These are phyloP conservation scores for Rhynchomys soricoides DNA, from an alignment of 2,113 vertebrate species.

Conservation along the genomic window DNA sequence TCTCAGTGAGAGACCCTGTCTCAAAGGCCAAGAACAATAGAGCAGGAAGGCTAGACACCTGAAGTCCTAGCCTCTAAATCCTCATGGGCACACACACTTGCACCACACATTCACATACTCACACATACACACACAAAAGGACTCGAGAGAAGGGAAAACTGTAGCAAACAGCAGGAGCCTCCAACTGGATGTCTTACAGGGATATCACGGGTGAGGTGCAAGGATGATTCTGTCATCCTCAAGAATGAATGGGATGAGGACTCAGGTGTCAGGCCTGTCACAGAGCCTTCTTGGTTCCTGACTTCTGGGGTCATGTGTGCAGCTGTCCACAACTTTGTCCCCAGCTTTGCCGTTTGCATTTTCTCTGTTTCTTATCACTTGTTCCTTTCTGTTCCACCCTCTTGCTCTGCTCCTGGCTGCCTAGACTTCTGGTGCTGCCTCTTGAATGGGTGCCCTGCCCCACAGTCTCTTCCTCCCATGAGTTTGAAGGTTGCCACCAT, in stretches of 20 bases:
- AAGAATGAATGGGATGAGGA: no score
- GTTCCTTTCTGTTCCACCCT: not conserved
- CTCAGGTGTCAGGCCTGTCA: not conserved
- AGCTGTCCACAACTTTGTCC: not conserved
- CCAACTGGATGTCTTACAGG: not conserved
- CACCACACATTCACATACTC: not conserved
- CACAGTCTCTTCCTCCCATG: not conserved
- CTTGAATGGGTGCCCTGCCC: not conserved
- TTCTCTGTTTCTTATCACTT: not conserved
- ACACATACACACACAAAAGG: no score
- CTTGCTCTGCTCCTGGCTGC: not conserved
- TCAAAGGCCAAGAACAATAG: not conserved
- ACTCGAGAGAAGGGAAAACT: constrained; percentile 1
- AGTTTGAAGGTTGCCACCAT: no score
- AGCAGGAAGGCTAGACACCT: not conserved
- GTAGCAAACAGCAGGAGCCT: not conserved
- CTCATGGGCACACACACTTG: not conserved
- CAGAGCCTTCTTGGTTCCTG: not conserved
- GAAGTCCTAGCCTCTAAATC: not conserved
- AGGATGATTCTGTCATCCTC: not conserved
- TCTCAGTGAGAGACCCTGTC: not conserved
- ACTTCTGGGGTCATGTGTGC: fast-evolving
- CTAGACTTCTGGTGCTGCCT: not conserved
- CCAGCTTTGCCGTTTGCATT: not conserved
- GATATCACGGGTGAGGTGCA: fast-evolving